Conservation (phyloP, 53 echinoderm and acorn worm species). For the Echinarachnius parma region DNA sequence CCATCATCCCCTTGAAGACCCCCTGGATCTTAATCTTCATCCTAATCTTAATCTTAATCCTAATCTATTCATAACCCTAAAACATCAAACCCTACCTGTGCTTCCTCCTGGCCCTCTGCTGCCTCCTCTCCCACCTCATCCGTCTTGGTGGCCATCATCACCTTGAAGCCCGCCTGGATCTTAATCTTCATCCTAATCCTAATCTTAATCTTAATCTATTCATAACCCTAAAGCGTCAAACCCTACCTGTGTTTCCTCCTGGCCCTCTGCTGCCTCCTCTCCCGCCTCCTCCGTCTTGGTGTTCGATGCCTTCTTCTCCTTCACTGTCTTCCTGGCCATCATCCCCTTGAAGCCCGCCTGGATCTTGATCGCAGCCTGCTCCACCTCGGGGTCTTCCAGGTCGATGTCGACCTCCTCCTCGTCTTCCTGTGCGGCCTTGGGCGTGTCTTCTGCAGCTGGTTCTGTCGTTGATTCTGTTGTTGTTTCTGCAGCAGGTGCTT, state of each 20-base stretch:
- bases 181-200: too few relatives aligned
- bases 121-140: background rate
- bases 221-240: background rate
- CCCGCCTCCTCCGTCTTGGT: background rate
- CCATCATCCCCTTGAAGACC: constrained; percentile 64
- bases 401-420: constrained; percentile 96
- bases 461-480: constrained; percentile 37
- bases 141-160: background rate
- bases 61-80: background rate
- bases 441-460: background rate
- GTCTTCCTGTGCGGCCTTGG: constrained; percentile 2
- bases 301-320: too few relatives aligned
- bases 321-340: constrained; percentile 49
- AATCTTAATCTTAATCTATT: too few relatives aligned
- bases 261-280: background rate
- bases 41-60: too few relatives aligned
- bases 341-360: constrained; percentile 74
- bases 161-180: constrained; percentile 64
- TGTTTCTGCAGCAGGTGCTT: constrained; percentile 45
- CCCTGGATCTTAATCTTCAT: constrained; percentile 83
- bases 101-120: background rate
- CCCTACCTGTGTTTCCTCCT: background rate
- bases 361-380: constrained; percentile 81
- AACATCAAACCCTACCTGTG: background rate
- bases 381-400: constrained; percentile 86